Base-by-base conservation (phyloP, 2,888 invertebrate genomes). In the Hirudinaria manillensis region DNA sequence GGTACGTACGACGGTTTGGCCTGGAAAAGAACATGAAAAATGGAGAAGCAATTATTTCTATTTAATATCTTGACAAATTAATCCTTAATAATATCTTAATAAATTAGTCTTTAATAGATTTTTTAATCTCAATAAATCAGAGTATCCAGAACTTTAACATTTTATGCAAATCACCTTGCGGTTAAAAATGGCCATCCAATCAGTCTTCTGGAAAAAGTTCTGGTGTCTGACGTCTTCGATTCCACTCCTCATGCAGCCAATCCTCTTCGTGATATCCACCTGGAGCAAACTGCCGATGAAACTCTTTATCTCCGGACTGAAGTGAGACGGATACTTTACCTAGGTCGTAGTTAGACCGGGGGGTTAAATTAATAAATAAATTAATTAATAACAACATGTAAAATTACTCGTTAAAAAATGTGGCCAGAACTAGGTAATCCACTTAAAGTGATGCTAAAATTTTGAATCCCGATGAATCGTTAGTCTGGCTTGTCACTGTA, bases 231-330 rank as follows among this genome's bases (percentile, higher is more conserved):
- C 55, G 65, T 73, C 73, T 3, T 73, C 73, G 10, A 73, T 56
- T 13, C 73, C 73, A 10, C 34, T 56, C 65, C 55, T 56, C 73
- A 73, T 73, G 73, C 38, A 53, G 21, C 76, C 76, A 53, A 34
- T 72, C 32, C 76, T 32, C 73, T 76, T 76, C 19, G 76, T 76
- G 7, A 76, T 76, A 45, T 76, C 76, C n/a, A 76, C 73, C 45
- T 76, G 76, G 0, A 76, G 66, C 2, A 76, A 38, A 27, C 56
- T 76, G 29, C 65, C 72, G 19, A 76, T 55, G 45, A 76, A 68
- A 19, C 66, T 72, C 51, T 76, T 76, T 21, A 76, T 36, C 2
- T 76, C 76, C 24, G 66, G 13, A 34, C 73, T 73, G 51, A 76
- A 76, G 45, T 76, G 73, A 10, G 34, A 45, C 21, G 72, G 73